Evolutionary conservation across 23 tunicate species (phyloP), one percentile per base, ranked within the genome.

Genomic region (Corella eumyota): DNA sequence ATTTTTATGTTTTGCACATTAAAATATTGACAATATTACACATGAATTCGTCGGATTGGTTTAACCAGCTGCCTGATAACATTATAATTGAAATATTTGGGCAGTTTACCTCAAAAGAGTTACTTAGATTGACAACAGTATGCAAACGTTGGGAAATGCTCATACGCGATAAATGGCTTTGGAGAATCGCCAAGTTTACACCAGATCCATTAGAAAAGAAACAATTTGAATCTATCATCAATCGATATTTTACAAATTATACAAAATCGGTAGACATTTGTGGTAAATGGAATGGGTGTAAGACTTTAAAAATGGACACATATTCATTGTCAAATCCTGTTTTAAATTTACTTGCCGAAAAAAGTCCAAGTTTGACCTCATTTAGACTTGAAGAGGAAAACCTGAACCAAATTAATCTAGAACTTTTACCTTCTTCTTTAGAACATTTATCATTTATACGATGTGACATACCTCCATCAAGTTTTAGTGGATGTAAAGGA

Each of bases 311-410:
- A n/a, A n/a, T 28, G 7, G 0, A 2, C 30, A 44, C 94, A 0
- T 46, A 61, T 32, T 62, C 78, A 0, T 37, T 84, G 9, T 84
- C 94, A 0, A 56, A 75, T 47, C 46, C 58, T 37, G 58, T 75
- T 56, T 48, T 84, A 0, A 32, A 47, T 32, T 22, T 54, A 3
- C 50, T 84, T 1, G 60, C 54, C 1, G 29, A 34, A 47, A 75
- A 56, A 32, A 52, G 73, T 25, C 94, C 94, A 4, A 75, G 70
- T 50, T 61, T 84, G 20, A 37, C 35, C 3, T 61, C 63, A 24
- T 75, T 84, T 32, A 84, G n/a, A n/a, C n/a, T 84, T 27, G 94
- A 84, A 56, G 83, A 84, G 30, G 83, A 84, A 23, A 61, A 63
- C 26, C 37, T 84, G 23, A 31, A 49, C 15, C 71, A 75, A 25